phyloP scores from a whole-genome alignment of 1,140 invertebrate genomes.

The Panonychus citri region DNA sequence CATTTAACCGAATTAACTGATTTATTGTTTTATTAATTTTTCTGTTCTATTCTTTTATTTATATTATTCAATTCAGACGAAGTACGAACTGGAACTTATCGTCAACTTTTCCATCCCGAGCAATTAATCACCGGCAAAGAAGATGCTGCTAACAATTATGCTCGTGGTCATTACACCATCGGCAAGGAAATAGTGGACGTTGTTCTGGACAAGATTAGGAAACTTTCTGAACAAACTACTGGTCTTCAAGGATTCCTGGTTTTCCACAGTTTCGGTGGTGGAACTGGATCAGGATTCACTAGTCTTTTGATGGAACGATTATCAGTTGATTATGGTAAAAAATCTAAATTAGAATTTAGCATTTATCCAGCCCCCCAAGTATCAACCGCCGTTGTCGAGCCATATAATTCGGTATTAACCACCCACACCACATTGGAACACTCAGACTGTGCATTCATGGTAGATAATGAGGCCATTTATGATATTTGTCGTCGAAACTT shows the following conservation, averaged over 20 bases:
- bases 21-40: too few relatives aligned
- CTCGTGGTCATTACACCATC: constrained; percentile 34
- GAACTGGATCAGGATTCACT: constrained; percentile 48
- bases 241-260: constrained; percentile 27
- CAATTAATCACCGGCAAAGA: constrained; percentile 39
- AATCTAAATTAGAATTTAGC: constrained; percentile 45
- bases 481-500: constrained; percentile 39
- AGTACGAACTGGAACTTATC: constrained; percentile 36
- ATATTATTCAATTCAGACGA: not conserved
- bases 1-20: too few relatives aligned
- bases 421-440: constrained; percentile 53
- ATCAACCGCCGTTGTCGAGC: constrained; percentile 52
- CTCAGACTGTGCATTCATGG: constrained; percentile 51
- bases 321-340: constrained; percentile 40
- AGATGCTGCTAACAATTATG: constrained; percentile 36
- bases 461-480: constrained; percentile 48
- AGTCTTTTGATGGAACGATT: constrained; percentile 45
- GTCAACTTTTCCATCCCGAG: constrained; percentile 41
- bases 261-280: constrained; percentile 32
- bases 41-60: too few relatives aligned
- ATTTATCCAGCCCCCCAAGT: constrained; percentile 54
- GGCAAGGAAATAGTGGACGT: constrained; percentile 52
- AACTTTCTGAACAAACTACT: constrained; percentile 18
- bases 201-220: constrained; percentile 38
- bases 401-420: constrained; percentile 60